Base-by-base conservation (phyloP, 2,797 vertebrate species). In the Tokudaia tokunoshimensis region DNA sequence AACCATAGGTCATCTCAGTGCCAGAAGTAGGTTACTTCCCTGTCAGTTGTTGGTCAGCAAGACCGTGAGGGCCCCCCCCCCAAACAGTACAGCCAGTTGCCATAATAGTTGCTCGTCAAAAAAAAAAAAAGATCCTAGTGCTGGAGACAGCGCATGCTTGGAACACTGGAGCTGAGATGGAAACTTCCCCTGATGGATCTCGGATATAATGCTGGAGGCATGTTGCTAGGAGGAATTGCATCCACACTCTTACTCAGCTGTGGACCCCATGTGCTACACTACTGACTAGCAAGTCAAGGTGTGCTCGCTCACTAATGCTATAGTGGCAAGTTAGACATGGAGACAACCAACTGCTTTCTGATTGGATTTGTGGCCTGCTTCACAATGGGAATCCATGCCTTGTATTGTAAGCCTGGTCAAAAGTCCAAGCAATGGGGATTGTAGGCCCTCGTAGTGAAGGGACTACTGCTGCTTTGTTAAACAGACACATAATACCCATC, bases 51-150 rank as follows among this genome's bases (percentile, higher is more conserved):
- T 37, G 44, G 20, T 72, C 47, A 72, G 65, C 22, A 22, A 55
- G n/a, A 88, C 52, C 0, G 3, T 87, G 47, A 86, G 47, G 0
- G 1, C 1, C 11, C 2, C 11, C 57, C 19, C 29, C 6, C 4
- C 19, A 11, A 74, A 31, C n/a, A 74, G 20, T 31, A 13, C n/a
- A 74, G 50, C 19, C 67, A 44, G 24, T 57, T 74, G 50, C 67
- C 24, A 74, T n/a, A 26, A 29, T 15, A 31, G n/a, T 57, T 74
- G n/a, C 24, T 19, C n/a, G 20, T 13, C n/a, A n/a, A n/a, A n/a
- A n/a, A n/a, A n/a, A n/a, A n/a, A n/a, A n/a, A n/a, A n/a, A 41
- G 85, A 74, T 19, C 52, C 15, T 44, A 20, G n/a, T 44, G 24
- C 50, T 44, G n/a, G 31, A 57, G 14, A 10, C 4, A 3, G 12